phyloP scores from a whole-genome alignment of 2,797 vertebrate species.

The Muscicapa striata region DNA sequence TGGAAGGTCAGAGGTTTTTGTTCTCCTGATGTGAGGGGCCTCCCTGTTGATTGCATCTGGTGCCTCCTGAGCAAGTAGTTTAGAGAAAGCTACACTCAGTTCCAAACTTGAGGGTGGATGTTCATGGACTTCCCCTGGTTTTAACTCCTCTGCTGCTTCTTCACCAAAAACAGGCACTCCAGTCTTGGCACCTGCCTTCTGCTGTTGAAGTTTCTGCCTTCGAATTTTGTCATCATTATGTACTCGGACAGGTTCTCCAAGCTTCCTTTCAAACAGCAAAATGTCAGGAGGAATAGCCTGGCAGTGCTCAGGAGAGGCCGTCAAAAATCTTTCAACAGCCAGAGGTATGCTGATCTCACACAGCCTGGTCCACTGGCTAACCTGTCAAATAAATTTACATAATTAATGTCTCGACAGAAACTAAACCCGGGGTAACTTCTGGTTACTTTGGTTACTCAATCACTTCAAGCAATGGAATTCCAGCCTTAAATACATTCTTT shows the following conservation, averaged over 20 bases:
- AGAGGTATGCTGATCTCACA: conserved; percentile 93
- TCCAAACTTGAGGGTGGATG: conserved; percentile 75
- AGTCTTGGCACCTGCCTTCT: conserved; percentile 39
- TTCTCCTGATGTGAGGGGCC: conserved; percentile 88
- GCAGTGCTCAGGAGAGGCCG: conserved; percentile 55
- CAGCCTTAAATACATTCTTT: background rate
- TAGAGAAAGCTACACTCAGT: conserved; percentile 85
- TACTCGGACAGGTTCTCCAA: conserved; percentile 91
- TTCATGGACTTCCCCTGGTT: background rate
- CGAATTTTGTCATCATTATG: conserved; percentile 98
- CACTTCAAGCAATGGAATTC: background rate
- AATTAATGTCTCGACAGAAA: background rate
- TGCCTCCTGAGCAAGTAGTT: conserved; percentile 78
- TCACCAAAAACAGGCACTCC: background rate
- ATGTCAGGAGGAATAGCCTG: conserved; percentile 81
- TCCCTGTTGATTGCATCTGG: conserved; percentile 79
- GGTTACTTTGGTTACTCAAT: background rate
- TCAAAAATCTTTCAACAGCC: conserved; percentile 87
- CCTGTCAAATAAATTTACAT: conserved; percentile 74
- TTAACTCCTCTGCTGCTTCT: background rate
- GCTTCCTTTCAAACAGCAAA: conserved; percentile 85
- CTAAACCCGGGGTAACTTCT: background rate
- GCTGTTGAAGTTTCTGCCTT: conserved; percentile 89
- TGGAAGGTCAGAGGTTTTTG: conserved; percentile 87
- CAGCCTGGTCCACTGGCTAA: conserved; percentile 96